Conservation (phyloP, 2,113 vertebrate species). For the Otus sunia region DNA sequence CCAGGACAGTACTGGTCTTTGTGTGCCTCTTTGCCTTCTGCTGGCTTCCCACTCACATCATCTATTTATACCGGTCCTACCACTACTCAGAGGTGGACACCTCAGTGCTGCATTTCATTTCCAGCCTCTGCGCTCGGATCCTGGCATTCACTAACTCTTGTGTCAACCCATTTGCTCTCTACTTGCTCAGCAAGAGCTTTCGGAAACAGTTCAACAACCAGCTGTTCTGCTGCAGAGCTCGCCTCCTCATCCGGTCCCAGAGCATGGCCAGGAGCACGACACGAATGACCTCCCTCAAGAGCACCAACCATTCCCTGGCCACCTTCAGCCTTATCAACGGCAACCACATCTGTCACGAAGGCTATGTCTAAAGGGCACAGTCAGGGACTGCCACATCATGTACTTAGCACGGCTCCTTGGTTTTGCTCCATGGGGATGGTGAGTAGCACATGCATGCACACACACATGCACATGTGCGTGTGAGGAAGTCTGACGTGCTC, state of each 20-base stretch:
- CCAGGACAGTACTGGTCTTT: conserved; percentile 93
- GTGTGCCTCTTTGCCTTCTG: conserved; percentile 94
- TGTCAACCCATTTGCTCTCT: conserved; percentile 94
- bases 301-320: conserved; percentile 84
- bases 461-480: fast-evolving
- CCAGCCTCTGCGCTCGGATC: conserved; percentile 88
- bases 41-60: conserved; percentile 93
- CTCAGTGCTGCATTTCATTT: conserved; percentile 86
- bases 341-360: conserved; percentile 78
- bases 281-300: conserved; percentile 87
- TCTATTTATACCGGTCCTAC: conserved; percentile 95
- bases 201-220: conserved; percentile 94
- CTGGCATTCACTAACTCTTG: conserved; percentile 96
- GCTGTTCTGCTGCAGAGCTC: conserved; percentile 83
- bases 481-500: background rate
- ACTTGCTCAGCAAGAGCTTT: conserved; percentile 93
- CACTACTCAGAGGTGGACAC: conserved; percentile 94
- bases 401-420: background rate
- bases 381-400: fast-evolving
- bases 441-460: background rate
- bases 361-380: conserved; percentile 70
- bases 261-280: conserved; percentile 80
- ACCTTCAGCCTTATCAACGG: conserved; percentile 87
- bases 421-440: background rate
- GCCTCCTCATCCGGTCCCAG: conserved; percentile 68